Percentiles rank a stretch among this genome's conserved stretches.
phyloP scores from a whole-genome alignment of 2,888 invertebrate genomes.

The Pachliopta kotzebuea region DNA sequence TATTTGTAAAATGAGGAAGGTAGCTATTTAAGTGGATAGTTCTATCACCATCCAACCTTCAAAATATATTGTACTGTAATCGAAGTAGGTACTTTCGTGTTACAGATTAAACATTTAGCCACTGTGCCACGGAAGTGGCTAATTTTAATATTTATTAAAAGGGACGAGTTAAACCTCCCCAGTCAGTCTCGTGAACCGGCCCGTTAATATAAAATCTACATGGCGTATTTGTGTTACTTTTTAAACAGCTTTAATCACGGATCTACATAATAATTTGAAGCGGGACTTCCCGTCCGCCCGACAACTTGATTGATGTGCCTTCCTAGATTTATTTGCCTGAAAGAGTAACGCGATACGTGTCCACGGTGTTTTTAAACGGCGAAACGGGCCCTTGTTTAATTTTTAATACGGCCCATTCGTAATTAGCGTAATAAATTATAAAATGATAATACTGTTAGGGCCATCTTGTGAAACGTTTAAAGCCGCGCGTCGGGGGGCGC shows the following conservation, averaged over 20 bases:
- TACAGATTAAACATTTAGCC: no score
- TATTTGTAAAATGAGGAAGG: no score
- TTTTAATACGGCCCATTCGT: slow-evolving; percentile 75
- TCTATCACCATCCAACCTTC: no score
- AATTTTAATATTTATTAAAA: slow-evolving; percentile 10
- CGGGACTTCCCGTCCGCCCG: slow-evolving; percentile 74
- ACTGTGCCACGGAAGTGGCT: no score
- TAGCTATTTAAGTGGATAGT: no score
- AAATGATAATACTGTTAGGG: slow-evolving; percentile 77
- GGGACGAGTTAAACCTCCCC: slow-evolving; percentile 19
- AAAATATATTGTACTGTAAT: no score
- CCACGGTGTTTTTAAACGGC: slow-evolving; percentile 54
- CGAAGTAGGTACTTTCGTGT: no score
- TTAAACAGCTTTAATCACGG: slow-evolving; percentile 70
- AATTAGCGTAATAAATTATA: slow-evolving; percentile 80
- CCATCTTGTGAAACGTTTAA: slow-evolving; percentile 75
- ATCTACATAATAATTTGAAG: slow-evolving; percentile 75
- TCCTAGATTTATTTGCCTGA: slow-evolving; percentile 74
- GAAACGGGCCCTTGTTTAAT: slow-evolving; percentile 57
- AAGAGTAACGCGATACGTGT: slow-evolving; percentile 64
- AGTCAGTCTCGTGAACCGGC: slow-evolving; percentile 23
- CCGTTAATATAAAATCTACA: slow-evolving; percentile 50
- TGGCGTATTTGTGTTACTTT: slow-evolving; percentile 70
- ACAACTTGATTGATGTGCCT: slow-evolving; percentile 77
- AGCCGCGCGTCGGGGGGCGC: slow-evolving; percentile 69